Evolutionary conservation across 2,888 invertebrate genomes (phyloP).

Genomic region (Stratiomys singularior): DNA sequence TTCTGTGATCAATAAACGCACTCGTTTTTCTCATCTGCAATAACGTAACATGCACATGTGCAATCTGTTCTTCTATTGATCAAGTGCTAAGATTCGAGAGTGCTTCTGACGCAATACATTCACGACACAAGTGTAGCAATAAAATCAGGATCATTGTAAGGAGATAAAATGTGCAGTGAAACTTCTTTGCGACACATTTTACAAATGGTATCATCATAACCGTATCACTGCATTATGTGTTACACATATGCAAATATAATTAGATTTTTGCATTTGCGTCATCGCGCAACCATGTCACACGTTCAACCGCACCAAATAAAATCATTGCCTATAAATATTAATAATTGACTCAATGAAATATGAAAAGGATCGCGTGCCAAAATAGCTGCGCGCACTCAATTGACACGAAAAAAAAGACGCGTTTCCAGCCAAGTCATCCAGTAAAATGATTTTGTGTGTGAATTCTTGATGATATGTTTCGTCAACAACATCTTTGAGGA

Average conservation of each 20-base stretch:
- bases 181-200: not conserved
- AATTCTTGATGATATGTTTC: constrained; percentile 8
- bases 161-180: not conserved
- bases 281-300: constrained; percentile 1
- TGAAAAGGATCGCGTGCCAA: constrained; percentile 27
- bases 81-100: too few relatives aligned
- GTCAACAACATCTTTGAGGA: not conserved
- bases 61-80: not conserved
- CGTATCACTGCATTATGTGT: not conserved
- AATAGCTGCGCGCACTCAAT: not conserved
- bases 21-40: not conserved
- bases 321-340: constrained; percentile 14
- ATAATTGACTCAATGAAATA: constrained; percentile 32
- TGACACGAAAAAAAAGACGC: not conserved
- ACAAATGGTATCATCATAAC: constrained; percentile 7
- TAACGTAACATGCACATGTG: not conserved
- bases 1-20: constrained; percentile 23
- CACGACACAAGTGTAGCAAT: too few relatives aligned
- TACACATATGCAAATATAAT: constrained; percentile 6
- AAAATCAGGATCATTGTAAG: not conserved
- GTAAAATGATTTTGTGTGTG: constrained; percentile 7
- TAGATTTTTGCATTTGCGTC: not conserved
- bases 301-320: too few relatives aligned
- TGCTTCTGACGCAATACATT: not conserved
- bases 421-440: not conserved